Evolutionary conservation across 2,113 vertebrate genomes (phyloP).

Genomic region (Variabilichromis moorii): DNA sequence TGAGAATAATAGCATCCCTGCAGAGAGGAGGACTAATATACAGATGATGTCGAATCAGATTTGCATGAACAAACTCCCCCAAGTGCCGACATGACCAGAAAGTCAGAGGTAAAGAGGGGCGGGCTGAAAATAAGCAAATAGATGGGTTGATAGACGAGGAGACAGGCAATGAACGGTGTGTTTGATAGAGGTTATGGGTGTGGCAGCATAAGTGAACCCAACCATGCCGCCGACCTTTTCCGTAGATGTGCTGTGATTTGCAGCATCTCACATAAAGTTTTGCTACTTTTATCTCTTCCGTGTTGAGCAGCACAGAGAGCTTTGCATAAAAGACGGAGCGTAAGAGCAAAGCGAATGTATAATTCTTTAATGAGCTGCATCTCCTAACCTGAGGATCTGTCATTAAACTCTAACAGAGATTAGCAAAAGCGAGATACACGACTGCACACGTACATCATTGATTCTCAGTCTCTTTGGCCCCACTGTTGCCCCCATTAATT

Average conservation of each 20-base stretch:
- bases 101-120: not conserved
- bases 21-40: not conserved
- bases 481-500: not conserved
- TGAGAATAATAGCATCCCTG: not conserved
- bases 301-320: not conserved
- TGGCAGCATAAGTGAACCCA: not conserved
- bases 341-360: conserved; percentile 40
- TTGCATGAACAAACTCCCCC: not conserved
- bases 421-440: not conserved
- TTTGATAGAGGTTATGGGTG: not conserved
- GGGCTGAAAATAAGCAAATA: not conserved
- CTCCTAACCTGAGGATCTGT: conserved; percentile 15
- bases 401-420: conserved; percentile 35
- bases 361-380: conserved; percentile 49
- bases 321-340: not conserved
- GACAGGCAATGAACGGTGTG: not conserved
- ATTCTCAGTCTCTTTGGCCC: not conserved
- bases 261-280: not conserved
- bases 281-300: not conserved
- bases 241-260: not conserved
- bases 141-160: not conserved
- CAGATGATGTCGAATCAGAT: conserved; percentile 12
- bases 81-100: not conserved
- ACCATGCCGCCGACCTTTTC: not conserved
- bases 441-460: not conserved